Percentiles rank a stretch among this genome's conserved stretches.
phyloP scores from a whole-genome alignment of 2,888 invertebrate species.

The Drosophila dives region DNA sequence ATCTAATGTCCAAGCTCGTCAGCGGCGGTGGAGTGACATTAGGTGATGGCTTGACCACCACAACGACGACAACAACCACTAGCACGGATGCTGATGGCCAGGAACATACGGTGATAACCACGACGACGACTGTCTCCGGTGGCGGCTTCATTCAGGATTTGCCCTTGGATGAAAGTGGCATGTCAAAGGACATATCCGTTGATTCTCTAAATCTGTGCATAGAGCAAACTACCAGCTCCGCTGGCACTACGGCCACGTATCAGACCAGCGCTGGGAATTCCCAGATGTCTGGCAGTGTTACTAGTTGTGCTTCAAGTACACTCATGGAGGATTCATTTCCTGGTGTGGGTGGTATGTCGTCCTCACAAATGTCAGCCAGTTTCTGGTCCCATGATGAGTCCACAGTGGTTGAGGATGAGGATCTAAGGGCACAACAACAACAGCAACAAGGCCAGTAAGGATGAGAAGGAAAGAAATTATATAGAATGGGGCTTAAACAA shows the following conservation, averaged over 20 bases:
- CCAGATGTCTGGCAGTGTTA: conserved; percentile 93
- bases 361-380: conserved; percentile 76
- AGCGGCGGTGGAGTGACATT: conserved; percentile 63
- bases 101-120: conserved; percentile 75
- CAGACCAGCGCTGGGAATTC: conserved; percentile 94
- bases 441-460: conserved; percentile 39
- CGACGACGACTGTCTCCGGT: conserved; percentile 67
- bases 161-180: conserved; percentile 56
- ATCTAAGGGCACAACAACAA: conserved; percentile 40
- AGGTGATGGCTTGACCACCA: conserved; percentile 76
- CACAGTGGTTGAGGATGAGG: conserved; percentile 75
- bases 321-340: conserved; percentile 88
- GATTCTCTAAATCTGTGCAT: conserved; percentile 86
- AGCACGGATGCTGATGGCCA: conserved; percentile 80
- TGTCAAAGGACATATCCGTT: conserved; percentile 83
- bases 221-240: conserved; percentile 90
- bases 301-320: conserved; percentile 93
- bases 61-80: conserved; percentile 81
- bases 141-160: conserved; percentile 58
- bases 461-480: conserved; percentile 40
- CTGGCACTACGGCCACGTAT: conserved; percentile 93
- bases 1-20: conserved; percentile 69
- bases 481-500: conserved; percentile 64
- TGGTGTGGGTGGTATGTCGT: conserved; percentile 70
- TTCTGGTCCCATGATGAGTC: conserved; percentile 81